These are phyloP conservation scores for Triplophysa siluroides DNA, from an alignment of 2,113 vertebrate species.

Conservation along the genomic window DNA sequence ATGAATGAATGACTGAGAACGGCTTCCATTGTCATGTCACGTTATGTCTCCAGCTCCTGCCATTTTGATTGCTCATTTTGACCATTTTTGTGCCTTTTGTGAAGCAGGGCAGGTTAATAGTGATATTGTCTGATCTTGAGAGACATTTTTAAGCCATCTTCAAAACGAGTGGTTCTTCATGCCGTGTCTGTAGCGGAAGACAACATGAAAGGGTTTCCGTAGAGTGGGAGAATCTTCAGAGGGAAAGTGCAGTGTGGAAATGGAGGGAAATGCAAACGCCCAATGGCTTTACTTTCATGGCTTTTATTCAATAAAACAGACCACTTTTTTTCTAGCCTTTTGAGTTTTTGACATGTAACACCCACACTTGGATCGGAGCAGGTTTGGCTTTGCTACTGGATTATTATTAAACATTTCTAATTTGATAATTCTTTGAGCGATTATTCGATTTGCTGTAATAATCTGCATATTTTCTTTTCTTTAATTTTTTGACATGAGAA, in stretches of 20 bases:
- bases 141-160: constrained; percentile 74
- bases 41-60: constrained; percentile 51
- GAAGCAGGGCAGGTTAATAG: constrained; percentile 66
- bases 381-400: constrained; percentile 2
- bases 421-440: not conserved
- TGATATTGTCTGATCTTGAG: constrained; percentile 74
- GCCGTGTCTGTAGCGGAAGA: constrained; percentile 60
- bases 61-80: constrained; percentile 56
- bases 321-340: constrained; percentile 29
- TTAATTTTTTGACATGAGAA: not conserved
- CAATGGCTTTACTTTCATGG: constrained; percentile 71
- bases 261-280: constrained; percentile 68
- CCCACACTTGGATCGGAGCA: constrained; percentile 12
- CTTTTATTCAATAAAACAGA: constrained; percentile 57
- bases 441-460: not conserved
- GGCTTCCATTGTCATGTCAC: constrained; percentile 42
- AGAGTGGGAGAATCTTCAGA: constrained; percentile 74
- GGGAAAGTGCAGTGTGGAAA: constrained; percentile 60
- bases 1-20: constrained; percentile 28
- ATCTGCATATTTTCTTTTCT: not conserved
- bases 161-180: constrained; percentile 61
- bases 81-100: constrained; percentile 60
- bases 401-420: constrained; percentile 21
- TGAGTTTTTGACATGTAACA: constrained; percentile 28
- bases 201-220: constrained; percentile 64